Base-by-base conservation (phyloP, 2,113 vertebrate species). In the Mormyrus iriodes region DNA sequence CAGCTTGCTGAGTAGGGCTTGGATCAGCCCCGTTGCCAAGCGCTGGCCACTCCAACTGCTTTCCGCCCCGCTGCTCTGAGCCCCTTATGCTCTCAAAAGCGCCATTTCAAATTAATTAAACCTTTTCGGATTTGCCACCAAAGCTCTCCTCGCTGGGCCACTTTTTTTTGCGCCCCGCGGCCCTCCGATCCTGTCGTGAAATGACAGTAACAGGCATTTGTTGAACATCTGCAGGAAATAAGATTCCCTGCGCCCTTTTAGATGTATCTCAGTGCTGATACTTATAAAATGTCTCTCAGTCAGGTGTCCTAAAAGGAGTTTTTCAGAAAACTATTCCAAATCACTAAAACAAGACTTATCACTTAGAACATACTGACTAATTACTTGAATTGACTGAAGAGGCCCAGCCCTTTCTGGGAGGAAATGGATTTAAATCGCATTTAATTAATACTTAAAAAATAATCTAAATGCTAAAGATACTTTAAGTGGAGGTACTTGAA, bases 51-150 rank as follows among this genome's bases (percentile, higher is more conserved):
- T 96, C 96, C 96, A 97, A 96, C 96, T 96, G 96, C 97, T 98
- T 98, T 98, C 97, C 97, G 97, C 97, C 97, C 95, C 94, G 97
- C 92, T 94, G 96, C 96, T 93, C 95, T 97, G 96, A 97, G 97
- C 96, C 96, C 96, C 95, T 94, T 96, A 96, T 96, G 95, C 95
- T 96, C 94, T 96, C 95, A 97, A 98, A 97, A 98, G 97, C 97
- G 97, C 97, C 96, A 97, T 97, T 98, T 97, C 97, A 97, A 97
- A 98, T 98, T 97, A 98, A 99, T 99, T 97, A 97, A 97, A 97
- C 95, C 95, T 97, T 95, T 94, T 95, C 96, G 95, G 95, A 96
- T 96, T 95, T 88, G 65, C 93, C 93, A 95, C 93, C 93, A 96
- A 96, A 96, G 96, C 96, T 95, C 93, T 91, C 92, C 48, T 7